A percentile compares a stretch with the other conserved stretches of the same genome.
Conservation (phyloP, 2,113 vertebrate genomes). For the Eubucco bourcierii region DNA sequence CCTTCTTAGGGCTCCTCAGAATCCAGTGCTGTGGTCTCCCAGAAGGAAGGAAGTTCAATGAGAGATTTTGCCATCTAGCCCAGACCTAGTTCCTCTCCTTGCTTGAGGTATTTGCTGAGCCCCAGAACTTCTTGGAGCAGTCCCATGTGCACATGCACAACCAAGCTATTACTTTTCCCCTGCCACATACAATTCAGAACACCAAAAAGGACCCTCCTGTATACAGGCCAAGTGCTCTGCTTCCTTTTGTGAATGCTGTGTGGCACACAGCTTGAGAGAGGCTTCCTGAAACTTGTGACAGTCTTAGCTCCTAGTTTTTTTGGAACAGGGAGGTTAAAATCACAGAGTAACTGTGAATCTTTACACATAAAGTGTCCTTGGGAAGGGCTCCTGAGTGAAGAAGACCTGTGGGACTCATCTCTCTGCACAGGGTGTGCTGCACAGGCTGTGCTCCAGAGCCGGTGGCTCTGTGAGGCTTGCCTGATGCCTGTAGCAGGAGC, state of each 20-base stretch:
- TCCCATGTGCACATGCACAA: background rate
- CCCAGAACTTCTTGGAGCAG: background rate
- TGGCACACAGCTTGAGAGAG: background rate
- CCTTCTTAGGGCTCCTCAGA: background rate
- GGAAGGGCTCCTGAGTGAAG: background rate
- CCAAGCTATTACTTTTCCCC: background rate
- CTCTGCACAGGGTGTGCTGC: background rate
- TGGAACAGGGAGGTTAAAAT: background rate
- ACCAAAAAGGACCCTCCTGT: background rate
- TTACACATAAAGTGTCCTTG: background rate
- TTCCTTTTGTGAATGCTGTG: background rate
- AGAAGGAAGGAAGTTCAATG: background rate
- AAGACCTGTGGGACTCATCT: fast-evolving
- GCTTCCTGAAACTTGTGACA: background rate
- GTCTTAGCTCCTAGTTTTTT: background rate
- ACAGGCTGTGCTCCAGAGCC: background rate
- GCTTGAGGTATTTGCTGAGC: background rate
- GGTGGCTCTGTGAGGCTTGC: background rate
- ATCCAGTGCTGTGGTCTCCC: background rate
- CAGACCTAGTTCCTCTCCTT: background rate
- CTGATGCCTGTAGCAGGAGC: background rate
- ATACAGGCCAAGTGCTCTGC: background rate
- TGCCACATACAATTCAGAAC: background rate
- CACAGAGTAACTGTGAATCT: background rate
- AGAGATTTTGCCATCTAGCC: background rate